Conservation (phyloP, 2,888 invertebrate genomes). For the Papilio demoleus region DNA sequence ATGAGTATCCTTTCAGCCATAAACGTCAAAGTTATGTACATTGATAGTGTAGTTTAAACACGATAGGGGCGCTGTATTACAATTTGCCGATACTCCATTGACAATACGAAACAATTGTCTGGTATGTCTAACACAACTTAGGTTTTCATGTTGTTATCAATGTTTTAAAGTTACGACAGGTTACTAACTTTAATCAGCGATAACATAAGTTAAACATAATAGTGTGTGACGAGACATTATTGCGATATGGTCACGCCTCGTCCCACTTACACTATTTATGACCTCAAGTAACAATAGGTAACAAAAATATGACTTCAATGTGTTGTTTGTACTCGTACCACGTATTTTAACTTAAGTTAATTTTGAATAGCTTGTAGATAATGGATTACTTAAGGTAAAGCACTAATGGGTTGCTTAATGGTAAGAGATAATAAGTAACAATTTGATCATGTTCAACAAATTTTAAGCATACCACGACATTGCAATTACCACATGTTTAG, state of each 20-base stretch:
- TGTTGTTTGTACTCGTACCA: not conserved
- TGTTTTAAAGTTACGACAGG: constrained; percentile 5
- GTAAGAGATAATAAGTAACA: not conserved
- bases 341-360: not conserved
- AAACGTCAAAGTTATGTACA: too few relatives aligned
- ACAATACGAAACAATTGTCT: too few relatives aligned
- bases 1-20: too few relatives aligned
- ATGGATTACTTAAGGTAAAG: not conserved
- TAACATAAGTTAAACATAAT: not conserved
- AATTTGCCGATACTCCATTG: too few relatives aligned
- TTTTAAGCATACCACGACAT: not conserved
- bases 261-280: not conserved
- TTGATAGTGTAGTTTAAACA: too few relatives aligned
- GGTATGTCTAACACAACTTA: too few relatives aligned
- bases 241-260: not conserved
- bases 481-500: not conserved
- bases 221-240: constrained; percentile 7
- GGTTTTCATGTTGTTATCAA: too few relatives aligned
- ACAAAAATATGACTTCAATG: not conserved
- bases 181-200: too few relatives aligned
- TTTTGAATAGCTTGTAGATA: not conserved
- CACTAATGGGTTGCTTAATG: not conserved
- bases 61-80: too few relatives aligned
- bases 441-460: not conserved
- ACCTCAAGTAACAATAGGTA: constrained; percentile 7